Evolutionary conservation across 2,888 invertebrate species (phyloP).

Genomic region (Machimus atricapillus): DNA sequence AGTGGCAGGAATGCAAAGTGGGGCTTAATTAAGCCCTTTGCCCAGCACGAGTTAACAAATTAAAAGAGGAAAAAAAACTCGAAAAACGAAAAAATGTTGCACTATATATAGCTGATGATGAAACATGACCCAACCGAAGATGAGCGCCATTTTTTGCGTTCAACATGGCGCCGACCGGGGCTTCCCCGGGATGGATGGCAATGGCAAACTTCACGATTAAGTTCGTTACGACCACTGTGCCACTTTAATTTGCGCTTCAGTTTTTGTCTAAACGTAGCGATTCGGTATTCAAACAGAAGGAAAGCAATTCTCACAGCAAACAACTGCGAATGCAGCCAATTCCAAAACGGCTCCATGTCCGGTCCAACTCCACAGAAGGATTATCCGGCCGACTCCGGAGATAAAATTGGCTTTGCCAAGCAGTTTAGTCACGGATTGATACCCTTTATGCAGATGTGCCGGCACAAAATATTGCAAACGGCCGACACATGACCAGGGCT

Average conservation of each 20-base stretch:
- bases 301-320: neutral
- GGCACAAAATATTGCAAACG: neutral
- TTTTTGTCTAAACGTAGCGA: neutral
- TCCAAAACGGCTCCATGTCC: neutral
- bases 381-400: neutral
- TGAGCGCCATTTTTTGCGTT: neutral
- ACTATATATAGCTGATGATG: neutral
- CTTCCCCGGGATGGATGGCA: neutral
- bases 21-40: neutral
- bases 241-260: neutral
- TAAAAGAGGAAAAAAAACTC: neutral
- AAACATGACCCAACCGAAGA: neutral
- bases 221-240: neutral
- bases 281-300: neutral
- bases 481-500: neutral
- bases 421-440: constrained; percentile 13
- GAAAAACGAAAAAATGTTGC: neutral
- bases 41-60: neutral
- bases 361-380: neutral
- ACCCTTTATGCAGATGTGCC: neutral
- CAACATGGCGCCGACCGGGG: neutral
- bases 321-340: neutral
- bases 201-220: neutral
- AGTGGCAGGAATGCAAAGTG: neutral
- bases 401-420: neutral